Base-by-base conservation (phyloP, 2,797 vertebrate genomes). In the Threskiornis aethiopicus region DNA sequence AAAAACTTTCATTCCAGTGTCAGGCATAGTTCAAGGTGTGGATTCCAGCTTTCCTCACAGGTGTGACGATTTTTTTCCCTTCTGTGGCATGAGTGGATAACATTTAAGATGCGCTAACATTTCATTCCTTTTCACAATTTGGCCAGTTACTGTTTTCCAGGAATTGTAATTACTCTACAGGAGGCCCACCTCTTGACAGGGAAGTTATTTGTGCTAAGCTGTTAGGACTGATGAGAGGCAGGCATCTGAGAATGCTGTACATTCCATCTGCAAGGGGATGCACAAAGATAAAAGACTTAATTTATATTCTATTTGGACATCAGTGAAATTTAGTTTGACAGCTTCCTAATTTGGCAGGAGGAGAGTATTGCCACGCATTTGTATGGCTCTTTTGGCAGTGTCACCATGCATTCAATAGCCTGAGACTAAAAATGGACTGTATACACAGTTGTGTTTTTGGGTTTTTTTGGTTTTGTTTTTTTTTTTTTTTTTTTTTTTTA, bases 201-300 rank as follows among this genome's bases (percentile, higher is more conserved):
- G 54, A 87, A 96, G 72, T 84, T 84, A 78, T 86, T 78, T 5
- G 54, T 88, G 80, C 70, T 96, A 86, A 90, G 46, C 65, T 88
- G 79, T 61, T 86, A 69, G 47, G 82, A 39, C 52, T 93, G 89
- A 95, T 76, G 82, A 95, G 85, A 91, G 90, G 79, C 85, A 91
- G 82, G 61, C 91, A 93, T 86, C 76, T 86, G 91, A 95, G 72
- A 96, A 84, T 10, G 33, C 82, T 86, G 82, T 51, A 61, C 90
- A 83, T 83, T 87, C 93, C 94, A 85, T 79, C 54, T 85, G 86
- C 75, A 54, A 87, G 64, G 47, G 77, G 90, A 97, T 89, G 81
- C 86, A 95, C 92, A 94, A 71, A 92, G 89, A 94, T 79, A 96
- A 97, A 96, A 95, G 88, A 84, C 84, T 84, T 91, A 72, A 95